Conservation (phyloP, 2,888 invertebrate genomes). For the Athalia rosae region DNA sequence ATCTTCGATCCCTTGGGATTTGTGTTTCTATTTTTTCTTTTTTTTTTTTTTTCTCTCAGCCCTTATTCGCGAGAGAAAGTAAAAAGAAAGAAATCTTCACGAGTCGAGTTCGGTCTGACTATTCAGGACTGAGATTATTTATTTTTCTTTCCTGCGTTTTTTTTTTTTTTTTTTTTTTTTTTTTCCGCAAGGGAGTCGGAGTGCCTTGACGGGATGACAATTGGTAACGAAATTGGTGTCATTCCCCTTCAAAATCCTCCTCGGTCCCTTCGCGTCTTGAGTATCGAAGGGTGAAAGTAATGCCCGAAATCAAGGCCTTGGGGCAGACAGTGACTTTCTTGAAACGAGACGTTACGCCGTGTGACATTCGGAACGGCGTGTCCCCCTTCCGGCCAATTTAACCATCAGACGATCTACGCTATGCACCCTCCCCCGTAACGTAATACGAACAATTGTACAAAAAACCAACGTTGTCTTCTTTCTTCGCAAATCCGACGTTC, state of each 20-base stretch:
- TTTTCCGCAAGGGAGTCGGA: not conserved
- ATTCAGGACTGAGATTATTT: not conserved
- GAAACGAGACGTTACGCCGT: slow-evolving; percentile 16
- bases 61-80: too few species aligned
- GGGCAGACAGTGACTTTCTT: not conserved
- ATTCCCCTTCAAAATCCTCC: slow-evolving; percentile 14
- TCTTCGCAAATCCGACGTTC: too few species aligned
- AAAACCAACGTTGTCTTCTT: too few species aligned
- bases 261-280: not conserved
- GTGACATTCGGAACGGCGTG: slow-evolving; percentile 5
- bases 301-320: not conserved
- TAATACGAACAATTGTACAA: not conserved
- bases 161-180: not conserved
- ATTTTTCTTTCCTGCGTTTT: not conserved
- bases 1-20: too few species aligned
- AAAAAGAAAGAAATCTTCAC: too few species aligned
- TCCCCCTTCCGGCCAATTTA: slow-evolving; percentile 18
- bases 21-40: too few species aligned
- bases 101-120: not conserved
- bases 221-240: not conserved
- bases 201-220: not conserved
- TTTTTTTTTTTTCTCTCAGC: too few species aligned
- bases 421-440: not conserved
- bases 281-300: slow-evolving; percentile 1
- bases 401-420: not conserved